Evolutionary conservation across 2,888 invertebrate species (phyloP), one percentile per base, ranked within the genome.

Genomic region (Andrena dorsata): DNA sequence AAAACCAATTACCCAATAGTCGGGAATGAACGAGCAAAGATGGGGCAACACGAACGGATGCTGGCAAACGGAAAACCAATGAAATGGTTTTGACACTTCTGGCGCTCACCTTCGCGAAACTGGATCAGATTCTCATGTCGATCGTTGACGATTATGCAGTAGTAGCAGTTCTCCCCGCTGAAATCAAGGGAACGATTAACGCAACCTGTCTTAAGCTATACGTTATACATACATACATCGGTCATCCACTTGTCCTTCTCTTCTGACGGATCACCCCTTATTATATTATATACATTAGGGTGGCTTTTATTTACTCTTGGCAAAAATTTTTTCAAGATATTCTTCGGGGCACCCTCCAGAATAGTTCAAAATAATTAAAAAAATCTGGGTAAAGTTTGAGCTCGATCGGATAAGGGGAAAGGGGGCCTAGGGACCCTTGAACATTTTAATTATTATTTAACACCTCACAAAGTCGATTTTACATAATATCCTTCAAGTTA

Each of bases 51-150:
- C 20, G 20, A 51, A 51, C 51, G 20, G 6, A 51, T 20, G 51
- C 51, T 86, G 85, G 10, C 16, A 66, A 41, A 10, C 1, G 4
- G 58, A 26, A 65, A 20, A 10, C 51, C n/a, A 47, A 23, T 26
- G 51, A 73, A 41, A 35, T 8, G 5, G 5, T 23, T 23, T 13
- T 10, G 51, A 13, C 2, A 28, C 95, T 95, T 30, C n/a, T 13
- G 51, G 26, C 3, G 32, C 95, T 95, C 92, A 95, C 95, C 94
- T 92, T 95, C 95, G 91, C 95, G 95, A 91, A 94, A 95, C 85
- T 95, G 95, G 49, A 95, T 94, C 41, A 95, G 94, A 90, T 95
- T 95, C 68, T 93, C 92, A 88, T 95, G 95, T 65, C 94, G 94
- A 81, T 94, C 94, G 81, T 95, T 95, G 86, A 95, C 94, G 76